Evolutionary conservation across 2,113 vertebrate genomes (phyloP), one percentile per base, ranked within the genome.

Genomic region (Brienomyrus longianalis): DNA sequence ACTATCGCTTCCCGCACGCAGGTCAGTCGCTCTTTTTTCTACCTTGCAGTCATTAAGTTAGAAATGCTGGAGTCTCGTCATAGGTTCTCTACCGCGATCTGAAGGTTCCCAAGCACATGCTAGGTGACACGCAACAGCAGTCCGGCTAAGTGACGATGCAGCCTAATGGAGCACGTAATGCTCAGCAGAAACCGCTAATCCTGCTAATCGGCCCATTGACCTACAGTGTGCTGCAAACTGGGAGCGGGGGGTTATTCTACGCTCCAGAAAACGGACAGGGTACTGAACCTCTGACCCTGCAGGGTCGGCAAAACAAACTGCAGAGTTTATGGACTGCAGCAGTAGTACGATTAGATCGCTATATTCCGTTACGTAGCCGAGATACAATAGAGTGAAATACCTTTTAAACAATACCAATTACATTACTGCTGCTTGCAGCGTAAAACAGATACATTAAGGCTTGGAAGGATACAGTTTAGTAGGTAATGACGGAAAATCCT

Each of bases 321-420:
- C 39, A 48, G 17, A 48, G 45, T 48, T 84, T 10, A 84, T 84
- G 45, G 23, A 48, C 83, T 84, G 21, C 83, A 84, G 45, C 5
- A 43, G 45, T 21, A 84, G 9, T 84, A 48, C 21, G 43, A 84
- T 47, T 43, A 84, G 83, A 48, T 84, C 83, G 39, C 45, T 11
- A n/a, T 21, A 84, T 47, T 84, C 83, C 45, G 35, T 84, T 84
- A 52, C 11, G 5, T 39, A 87, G 27, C n/a, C 27, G 48, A 87
- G 17, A 48, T 87, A 87, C 2, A 54, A 87, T 54, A 39, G 51
- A 87, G 51, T 23, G 10, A 48, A 84, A 84, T 84, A 87, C 85
- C 48, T 87, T 87, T 87, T 87, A 87, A 52, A 87, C 85, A 87
- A 87, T 11, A 45, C 35, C 35, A 43, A 62, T 62, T 62, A 51